phyloP scores from a whole-genome alignment of 2,797 vertebrate species.

The Coregonus ussuriensis region DNA sequence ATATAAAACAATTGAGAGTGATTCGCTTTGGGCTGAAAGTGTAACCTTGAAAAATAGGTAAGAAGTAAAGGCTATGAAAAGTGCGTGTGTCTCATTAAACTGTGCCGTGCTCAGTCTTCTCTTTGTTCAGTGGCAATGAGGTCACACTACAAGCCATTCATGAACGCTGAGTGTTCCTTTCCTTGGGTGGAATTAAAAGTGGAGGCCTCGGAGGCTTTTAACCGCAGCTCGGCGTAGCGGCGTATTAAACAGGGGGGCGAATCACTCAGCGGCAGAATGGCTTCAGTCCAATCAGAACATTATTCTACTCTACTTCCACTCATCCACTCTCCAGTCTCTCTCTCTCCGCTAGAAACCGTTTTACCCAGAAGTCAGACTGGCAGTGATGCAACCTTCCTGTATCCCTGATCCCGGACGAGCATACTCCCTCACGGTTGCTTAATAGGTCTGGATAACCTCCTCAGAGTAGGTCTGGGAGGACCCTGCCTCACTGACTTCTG shows the following conservation, averaged over 20 bases:
- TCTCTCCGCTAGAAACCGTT: constrained; percentile 14
- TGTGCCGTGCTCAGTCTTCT: constrained; percentile 9
- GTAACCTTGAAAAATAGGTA: neutral
- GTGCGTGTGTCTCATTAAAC: constrained; percentile 36
- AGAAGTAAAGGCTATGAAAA: neutral
- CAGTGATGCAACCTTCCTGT: neutral
- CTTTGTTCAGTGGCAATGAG: constrained; percentile 60
- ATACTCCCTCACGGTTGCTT: constrained; percentile 27
- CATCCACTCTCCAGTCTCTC: constrained; percentile 35
- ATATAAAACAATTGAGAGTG: neutral
- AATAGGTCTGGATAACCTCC: constrained; percentile 61
- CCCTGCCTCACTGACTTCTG: constrained; percentile 28
- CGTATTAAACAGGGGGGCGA: constrained; percentile 38
- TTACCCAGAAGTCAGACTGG: neutral
- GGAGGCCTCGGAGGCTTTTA: constrained; percentile 67
- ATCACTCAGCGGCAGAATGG: constrained; percentile 61
- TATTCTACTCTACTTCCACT: constrained; percentile 43
- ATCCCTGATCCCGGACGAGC: neutral
- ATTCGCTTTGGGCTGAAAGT: neutral
- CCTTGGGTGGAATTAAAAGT: constrained; percentile 58
- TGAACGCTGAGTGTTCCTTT: constrained; percentile 52
- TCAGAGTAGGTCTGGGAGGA: constrained; percentile 16
- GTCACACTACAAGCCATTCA: constrained; percentile 66
- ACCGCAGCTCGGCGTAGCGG: constrained; percentile 20
- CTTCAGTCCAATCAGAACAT: constrained; percentile 62